phyloP scores from a whole-genome alignment of 2,797 vertebrate species.

The Pseudochaenichthys georgianus region DNA sequence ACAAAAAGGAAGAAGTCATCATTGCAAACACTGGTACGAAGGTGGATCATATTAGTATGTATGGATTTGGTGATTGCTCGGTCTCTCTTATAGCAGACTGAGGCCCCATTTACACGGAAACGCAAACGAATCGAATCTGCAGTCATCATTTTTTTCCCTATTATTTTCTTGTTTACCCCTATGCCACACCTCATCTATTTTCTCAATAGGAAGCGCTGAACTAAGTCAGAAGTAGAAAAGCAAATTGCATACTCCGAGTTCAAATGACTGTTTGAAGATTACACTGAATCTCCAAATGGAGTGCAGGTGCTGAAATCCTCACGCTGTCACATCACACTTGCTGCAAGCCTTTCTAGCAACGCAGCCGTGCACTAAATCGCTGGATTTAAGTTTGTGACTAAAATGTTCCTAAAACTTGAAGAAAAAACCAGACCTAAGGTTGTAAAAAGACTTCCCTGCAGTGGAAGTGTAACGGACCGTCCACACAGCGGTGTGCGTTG shows the following conservation, averaged over 20 bases:
- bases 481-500: too few relatives aligned
- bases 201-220: constrained; percentile 7
- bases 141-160: too few relatives aligned
- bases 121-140: too few relatives aligned
- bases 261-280: constrained; percentile 10
- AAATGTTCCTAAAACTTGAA: constrained; percentile 1
- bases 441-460: not conserved
- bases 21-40: constrained; percentile 2
- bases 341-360: not conserved
- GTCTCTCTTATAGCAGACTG: not conserved
- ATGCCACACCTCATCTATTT: not conserved
- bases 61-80: not conserved
- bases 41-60: not conserved
- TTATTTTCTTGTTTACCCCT: too few relatives aligned
- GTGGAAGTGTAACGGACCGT: not conserved
- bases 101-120: too few relatives aligned
- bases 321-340: not conserved
- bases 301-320: not conserved
- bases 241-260: constrained; percentile 6
- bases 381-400: not conserved
- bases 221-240: constrained; percentile 1
- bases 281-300: not conserved
- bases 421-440: not conserved
- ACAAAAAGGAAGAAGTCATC: not conserved
- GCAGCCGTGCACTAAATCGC: not conserved